These are phyloP conservation scores for Meandrusa payeni DNA, from an alignment of 2,888 invertebrate genomes.

Conservation along the genomic window DNA sequence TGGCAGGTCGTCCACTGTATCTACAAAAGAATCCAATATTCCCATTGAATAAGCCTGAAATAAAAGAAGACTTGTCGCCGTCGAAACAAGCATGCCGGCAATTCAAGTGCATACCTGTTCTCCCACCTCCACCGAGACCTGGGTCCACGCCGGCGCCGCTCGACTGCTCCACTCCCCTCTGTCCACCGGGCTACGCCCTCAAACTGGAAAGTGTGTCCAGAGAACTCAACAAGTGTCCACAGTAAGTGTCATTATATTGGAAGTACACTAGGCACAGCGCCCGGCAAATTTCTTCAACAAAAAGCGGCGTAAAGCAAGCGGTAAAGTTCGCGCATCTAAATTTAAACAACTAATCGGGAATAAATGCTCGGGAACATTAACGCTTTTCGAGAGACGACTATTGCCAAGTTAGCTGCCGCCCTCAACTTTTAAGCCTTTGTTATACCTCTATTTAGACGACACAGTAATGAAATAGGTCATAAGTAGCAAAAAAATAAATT, in stretches of 20 bases:
- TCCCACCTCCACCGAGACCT: constrained; percentile 66
- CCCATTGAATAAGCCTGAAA: constrained; percentile 55
- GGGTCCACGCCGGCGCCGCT: constrained; percentile 43
- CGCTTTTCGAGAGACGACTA: too few relatives aligned
- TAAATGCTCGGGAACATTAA: too few relatives aligned
- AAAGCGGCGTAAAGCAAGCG: too few relatives aligned
- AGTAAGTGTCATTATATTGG: constrained; percentile 60
- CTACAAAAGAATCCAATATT: constrained; percentile 50
- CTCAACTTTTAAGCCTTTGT: too few relatives aligned
- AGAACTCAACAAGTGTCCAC: constrained; percentile 65
- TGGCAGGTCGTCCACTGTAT: constrained; percentile 37
- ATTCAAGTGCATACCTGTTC: constrained; percentile 77
- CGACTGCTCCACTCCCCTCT: constrained; percentile 70
- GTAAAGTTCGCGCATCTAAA: too few relatives aligned
- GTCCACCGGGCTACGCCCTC: constrained; percentile 82
- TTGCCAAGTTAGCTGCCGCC: too few relatives aligned
- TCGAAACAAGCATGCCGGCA: constrained; percentile 63
- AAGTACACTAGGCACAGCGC: too few relatives aligned
- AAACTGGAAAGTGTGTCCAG: constrained; percentile 58
- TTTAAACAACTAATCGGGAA: too few relatives aligned
- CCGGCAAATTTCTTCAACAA: too few relatives aligned
- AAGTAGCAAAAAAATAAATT: too few relatives aligned
- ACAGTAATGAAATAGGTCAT: too few relatives aligned
- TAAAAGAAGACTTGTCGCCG: constrained; percentile 26
- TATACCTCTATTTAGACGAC: too few relatives aligned